Percentiles rank a stretch among this genome's conserved stretches.
phyloP scores from a whole-genome alignment of 1,140 invertebrate genomes.

The Spodoptera frugiperda region DNA sequence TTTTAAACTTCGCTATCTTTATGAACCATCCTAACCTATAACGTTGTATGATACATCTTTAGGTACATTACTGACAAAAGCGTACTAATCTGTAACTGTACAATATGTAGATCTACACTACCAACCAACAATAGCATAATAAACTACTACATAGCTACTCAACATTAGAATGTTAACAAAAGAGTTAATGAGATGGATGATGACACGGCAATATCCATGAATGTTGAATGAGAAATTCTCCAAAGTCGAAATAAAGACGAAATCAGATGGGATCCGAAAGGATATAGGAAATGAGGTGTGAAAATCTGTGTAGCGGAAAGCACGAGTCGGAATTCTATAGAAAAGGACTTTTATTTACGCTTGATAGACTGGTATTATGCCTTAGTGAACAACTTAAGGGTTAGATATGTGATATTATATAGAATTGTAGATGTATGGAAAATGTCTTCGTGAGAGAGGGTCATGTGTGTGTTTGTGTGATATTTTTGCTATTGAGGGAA shows the following conservation, averaged over 20 bases:
- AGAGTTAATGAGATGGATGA: constrained; percentile 1
- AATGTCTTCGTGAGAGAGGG: too few species aligned
- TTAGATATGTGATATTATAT: too few species aligned
- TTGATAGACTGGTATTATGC: too few species aligned
- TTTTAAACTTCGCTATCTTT: neutral
- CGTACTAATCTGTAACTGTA: too few species aligned
- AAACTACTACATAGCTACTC: too few species aligned
- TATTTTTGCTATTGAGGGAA: too few species aligned
- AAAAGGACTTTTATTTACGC: neutral
- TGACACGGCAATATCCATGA: neutral
- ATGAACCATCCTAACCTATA: neutral
- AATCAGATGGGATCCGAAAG: neutral
- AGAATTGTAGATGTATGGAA: too few species aligned
- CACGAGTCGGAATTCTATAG: neutral
- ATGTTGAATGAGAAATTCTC: constrained; percentile 1
- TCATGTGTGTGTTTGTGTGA: too few species aligned
- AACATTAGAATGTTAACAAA: neutral
- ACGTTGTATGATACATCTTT: too few species aligned
- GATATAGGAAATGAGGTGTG: constrained; percentile 33
- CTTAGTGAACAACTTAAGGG: too few species aligned
- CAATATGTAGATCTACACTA: neutral
- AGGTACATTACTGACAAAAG: too few species aligned
- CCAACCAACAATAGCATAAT: too few species aligned
- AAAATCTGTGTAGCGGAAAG: constrained; percentile 23
- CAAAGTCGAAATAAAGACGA: constrained; percentile 7